Percentiles rank a stretch among this genome's conserved stretches.
These are phyloP conservation scores for Callipepla squamata DNA, from an alignment of 2,113 vertebrate genomes.

Conservation along the genomic window DNA sequence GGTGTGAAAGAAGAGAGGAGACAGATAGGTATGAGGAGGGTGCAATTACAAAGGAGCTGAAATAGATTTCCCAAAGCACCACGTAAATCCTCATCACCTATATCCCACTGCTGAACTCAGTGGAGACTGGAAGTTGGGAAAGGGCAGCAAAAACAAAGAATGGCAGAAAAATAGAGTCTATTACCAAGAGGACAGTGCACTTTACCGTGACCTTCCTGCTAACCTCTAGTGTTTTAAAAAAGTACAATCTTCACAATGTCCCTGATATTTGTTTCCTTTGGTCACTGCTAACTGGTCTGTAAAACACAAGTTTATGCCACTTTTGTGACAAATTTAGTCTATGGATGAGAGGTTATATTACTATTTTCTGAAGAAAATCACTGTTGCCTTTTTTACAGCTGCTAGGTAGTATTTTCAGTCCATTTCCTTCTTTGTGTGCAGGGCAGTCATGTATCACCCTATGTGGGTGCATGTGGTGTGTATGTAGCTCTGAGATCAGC, in stretches of 20 bases:
- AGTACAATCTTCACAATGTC: background rate
- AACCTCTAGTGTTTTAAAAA: background rate
- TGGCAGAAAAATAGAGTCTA: background rate
- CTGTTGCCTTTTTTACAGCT: background rate
- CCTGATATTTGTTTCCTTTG: background rate
- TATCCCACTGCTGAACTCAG: background rate
- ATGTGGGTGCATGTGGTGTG: background rate
- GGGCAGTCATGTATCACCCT: background rate
- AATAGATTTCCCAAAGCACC: background rate
- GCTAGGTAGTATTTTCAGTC: background rate
- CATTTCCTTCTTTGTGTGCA: background rate
- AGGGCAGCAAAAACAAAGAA: background rate
- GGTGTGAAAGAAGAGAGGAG: background rate
- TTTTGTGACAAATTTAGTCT: background rate
- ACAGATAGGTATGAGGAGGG: background rate
- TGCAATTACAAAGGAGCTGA: background rate
- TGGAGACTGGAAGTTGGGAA: background rate
- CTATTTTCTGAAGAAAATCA: background rate
- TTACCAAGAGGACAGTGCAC: background rate
- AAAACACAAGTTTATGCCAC: background rate
- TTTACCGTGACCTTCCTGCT: background rate
- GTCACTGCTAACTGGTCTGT: background rate
- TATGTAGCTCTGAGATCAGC: fast-evolving
- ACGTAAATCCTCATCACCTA: fast-evolving
- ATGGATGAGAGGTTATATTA: background rate